Conservation (phyloP, 2,888 invertebrate species). For the Cryptophagus acutangulus region DNA sequence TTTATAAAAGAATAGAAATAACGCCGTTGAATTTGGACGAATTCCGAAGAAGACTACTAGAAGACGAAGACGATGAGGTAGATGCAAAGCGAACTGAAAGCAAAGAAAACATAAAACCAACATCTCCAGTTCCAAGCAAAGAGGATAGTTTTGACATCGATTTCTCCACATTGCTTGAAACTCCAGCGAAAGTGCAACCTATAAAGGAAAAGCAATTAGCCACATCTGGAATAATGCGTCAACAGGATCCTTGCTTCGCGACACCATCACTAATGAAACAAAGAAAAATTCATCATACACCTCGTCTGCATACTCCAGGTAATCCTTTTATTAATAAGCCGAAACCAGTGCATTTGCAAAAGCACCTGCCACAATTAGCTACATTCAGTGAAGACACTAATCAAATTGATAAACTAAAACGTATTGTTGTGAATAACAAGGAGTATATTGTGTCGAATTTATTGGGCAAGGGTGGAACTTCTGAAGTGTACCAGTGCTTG, state of each 20-base stretch:
- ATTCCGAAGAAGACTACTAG: no score
- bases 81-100: no score
- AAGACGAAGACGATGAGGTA: no score
- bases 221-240: no score
- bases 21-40: no score
- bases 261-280: background rate
- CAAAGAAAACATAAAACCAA: no score
- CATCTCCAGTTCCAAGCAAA: slow-evolving; percentile 16
- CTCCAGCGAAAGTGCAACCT: no score
- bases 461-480: slow-evolving; percentile 86
- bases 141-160: slow-evolving; percentile 30
- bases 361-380: no score
- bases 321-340: no score
- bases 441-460: slow-evolving; percentile 69
- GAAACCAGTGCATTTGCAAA: no score
- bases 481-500: slow-evolving; percentile 74
- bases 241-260: background rate
- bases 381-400: background rate
- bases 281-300: no score
- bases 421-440: slow-evolving; percentile 58
- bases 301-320: background rate
- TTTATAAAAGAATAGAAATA: no score
- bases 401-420: background rate
- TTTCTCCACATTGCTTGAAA: slow-evolving; percentile 11
- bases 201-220: background rate